A percentile compares a stretch with the other conserved stretches of the same genome.
Evolutionary conservation across 2,797 vertebrate species (phyloP).

Genomic region (Pteropus rufus): DNA sequence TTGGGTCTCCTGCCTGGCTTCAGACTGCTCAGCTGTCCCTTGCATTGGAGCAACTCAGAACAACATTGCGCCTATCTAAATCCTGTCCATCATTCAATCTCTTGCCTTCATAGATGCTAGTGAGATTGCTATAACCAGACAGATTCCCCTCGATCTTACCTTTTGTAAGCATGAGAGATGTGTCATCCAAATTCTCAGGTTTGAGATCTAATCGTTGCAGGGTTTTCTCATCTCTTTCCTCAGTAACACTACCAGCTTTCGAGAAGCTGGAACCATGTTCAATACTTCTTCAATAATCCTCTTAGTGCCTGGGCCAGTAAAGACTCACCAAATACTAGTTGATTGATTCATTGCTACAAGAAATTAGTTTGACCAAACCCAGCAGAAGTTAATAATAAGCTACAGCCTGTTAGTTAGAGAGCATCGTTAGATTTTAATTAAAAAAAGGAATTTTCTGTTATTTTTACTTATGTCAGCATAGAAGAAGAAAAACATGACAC

Average conservation of each 20-base stretch:
- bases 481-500: background rate
- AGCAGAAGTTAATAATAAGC: background rate
- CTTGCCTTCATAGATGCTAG: background rate
- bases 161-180: background rate
- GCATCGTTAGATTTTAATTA: constrained; percentile 12
- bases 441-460: background rate
- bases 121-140: background rate
- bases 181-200: background rate
- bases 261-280: background rate
- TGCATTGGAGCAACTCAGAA: background rate
- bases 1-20: background rate
- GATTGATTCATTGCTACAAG: background rate
- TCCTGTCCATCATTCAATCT: background rate
- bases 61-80: background rate
- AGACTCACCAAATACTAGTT: background rate
- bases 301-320: background rate
- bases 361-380: background rate
- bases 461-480: constrained; percentile 36
- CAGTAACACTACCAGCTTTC: background rate
- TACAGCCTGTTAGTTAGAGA: background rate
- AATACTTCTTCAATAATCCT: background rate
- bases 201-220: background rate
- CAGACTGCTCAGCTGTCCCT: too few species aligned
- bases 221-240: background rate
- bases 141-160: background rate